Evolutionary conservation across 2,113 vertebrate genomes (phyloP).

Genomic region (Sturnus vulgaris): DNA sequence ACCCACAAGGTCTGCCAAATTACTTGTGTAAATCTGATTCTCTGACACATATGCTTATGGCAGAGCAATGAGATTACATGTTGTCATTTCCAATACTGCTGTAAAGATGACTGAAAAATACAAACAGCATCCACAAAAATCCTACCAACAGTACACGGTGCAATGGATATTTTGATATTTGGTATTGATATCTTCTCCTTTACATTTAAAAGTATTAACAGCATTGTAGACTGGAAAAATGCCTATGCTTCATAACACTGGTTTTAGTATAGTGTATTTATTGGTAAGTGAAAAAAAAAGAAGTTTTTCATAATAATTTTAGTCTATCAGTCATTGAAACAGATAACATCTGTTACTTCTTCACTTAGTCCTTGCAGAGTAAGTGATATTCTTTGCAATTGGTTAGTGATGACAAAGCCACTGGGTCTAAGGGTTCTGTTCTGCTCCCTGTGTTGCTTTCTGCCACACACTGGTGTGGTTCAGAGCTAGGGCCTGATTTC

Average conservation of each 20-base stretch:
- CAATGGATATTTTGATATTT: background rate
- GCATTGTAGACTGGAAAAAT: background rate
- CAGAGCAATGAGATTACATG: background rate
- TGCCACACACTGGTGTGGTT: background rate
- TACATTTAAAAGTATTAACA: background rate
- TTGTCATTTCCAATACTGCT: background rate
- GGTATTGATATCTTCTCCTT: background rate
- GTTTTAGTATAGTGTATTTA: background rate
- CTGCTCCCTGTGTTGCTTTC: background rate
- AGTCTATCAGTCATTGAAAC: background rate
- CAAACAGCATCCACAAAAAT: background rate
- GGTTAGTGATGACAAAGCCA: background rate
- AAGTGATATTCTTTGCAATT: background rate
- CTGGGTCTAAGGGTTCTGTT: background rate
- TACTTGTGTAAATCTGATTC: background rate
- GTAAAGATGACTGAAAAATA: background rate
- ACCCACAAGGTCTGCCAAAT: background rate
- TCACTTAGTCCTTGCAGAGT: background rate
- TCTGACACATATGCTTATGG: background rate
- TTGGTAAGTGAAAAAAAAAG: background rate
- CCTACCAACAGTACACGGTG: background rate
- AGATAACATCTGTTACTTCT: background rate
- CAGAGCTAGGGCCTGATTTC: background rate
- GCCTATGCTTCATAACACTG: background rate
- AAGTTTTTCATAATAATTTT: background rate